Base-by-base conservation (phyloP, 2,888 invertebrate species). In the Mythimna impura region DNA sequence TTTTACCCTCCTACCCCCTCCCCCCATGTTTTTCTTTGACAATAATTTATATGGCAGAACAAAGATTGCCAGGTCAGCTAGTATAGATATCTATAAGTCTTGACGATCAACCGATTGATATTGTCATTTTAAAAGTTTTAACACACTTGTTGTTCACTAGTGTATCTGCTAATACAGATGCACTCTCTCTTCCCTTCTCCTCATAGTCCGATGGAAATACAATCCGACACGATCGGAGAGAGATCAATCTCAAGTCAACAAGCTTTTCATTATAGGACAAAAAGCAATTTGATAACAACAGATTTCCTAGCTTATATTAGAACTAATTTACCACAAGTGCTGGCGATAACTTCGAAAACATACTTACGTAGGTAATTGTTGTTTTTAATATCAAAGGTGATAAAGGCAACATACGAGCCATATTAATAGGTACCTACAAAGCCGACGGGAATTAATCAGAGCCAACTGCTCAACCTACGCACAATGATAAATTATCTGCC, bases 311-410 rank as follows among this genome's bases (percentile, higher is more conserved):
- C 34, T 73, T 20, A 14, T 60, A 60, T 34, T 50, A 60, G 22
- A 52, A 43, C 47, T 47, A 74, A 47, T 55, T 74, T 75, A 22
- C 36, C 12, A 63, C n/a, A n/a, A n/a, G 20, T 10, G 0, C 2
- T 20, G n/a, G 9, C 12, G 25, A 54, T n/a, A 36, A 30, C 7
- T 0, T 14, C 17, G 17, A 52, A 34, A 17, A 66, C 36, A 47
- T 17, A 73, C 10, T 8, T 50, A 47, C 7, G 47, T 47, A 17
- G 17, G 47, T 47, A 43, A 67, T 47, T 60, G 25, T n/a, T 36
- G 47, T 54, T 54, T 74, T 68, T 54, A 67, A 67, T 76, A 76
- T 36, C 12, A 67, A 76, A 17, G 4, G 43, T 8, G 34, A 62
- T 60, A 43, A 66, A 43, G 7, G 8, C 17, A 36, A 12, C 25